Conservation (phyloP, 2,113 vertebrate species). For the Sylvilagus bachmani region DNA sequence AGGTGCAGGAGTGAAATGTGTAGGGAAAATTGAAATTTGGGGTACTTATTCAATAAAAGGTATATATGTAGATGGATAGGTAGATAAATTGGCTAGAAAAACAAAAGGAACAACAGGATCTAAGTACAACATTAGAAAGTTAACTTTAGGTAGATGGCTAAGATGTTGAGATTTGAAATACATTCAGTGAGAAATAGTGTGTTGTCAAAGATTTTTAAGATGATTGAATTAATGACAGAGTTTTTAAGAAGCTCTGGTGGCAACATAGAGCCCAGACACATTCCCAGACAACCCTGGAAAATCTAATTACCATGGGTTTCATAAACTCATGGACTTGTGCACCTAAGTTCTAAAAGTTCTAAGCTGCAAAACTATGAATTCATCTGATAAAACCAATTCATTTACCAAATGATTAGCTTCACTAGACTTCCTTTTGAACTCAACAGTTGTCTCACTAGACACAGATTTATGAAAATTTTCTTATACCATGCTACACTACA, state of each 20-base stretch:
- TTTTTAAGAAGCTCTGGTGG: not conserved
- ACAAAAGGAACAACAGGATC: not conserved
- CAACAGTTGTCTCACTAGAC: constrained; percentile 14
- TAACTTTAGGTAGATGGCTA: not conserved
- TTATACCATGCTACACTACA: not conserved
- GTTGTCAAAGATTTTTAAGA: not conserved
- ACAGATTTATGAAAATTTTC: not conserved
- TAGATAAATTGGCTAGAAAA: not conserved
- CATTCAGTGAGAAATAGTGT: not conserved
- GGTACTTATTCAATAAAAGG: not conserved
- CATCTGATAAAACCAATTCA: not conserved
- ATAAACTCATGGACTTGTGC: not conserved
- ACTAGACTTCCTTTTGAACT: constrained; percentile 16
- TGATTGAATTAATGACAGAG: not conserved
- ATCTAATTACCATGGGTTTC: not conserved
- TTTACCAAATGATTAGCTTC: constrained; percentile 36
- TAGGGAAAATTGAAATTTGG: not conserved
- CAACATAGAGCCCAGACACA: not conserved
- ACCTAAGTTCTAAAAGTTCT: constrained; percentile 7
- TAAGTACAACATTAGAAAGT: not conserved
- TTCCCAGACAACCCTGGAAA: not conserved
- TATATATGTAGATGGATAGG: not conserved
- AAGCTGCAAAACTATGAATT: not conserved
- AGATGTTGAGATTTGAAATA: not conserved
- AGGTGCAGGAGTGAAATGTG: not conserved